Conservation (phyloP, 2,888 invertebrate genomes). For the Orthosia gracilis region DNA sequence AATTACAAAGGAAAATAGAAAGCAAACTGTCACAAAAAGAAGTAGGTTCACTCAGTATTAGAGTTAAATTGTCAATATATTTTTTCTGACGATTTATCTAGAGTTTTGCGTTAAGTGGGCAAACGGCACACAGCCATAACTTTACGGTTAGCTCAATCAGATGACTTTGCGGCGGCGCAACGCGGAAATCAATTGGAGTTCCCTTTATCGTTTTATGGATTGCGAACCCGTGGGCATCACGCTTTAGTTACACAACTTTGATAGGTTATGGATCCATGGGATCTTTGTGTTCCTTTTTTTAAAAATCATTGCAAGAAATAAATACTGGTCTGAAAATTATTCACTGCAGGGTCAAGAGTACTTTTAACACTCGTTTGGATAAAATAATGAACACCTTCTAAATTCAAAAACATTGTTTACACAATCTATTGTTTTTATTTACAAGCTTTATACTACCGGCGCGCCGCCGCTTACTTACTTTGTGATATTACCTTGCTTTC, state of each 20-base stretch:
- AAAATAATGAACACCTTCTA: not conserved
- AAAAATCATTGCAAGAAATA: not conserved
- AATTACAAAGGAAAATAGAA: conserved; percentile 34
- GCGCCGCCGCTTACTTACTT: too few species aligned
- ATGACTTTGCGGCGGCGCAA: conserved; percentile 78
- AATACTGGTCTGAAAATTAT: not conserved
- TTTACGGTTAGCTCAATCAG: conserved; percentile 82
- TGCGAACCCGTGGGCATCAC: conserved; percentile 80
- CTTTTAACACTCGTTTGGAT: too few species aligned
- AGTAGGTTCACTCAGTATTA: conserved; percentile 19
- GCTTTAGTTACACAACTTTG: conserved; percentile 61
- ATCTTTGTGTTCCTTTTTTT: not conserved
- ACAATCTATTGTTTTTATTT: conserved; percentile 1
- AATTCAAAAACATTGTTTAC: conserved; percentile 20
- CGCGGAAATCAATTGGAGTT: conserved; percentile 85
- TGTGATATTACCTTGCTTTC: too few species aligned
- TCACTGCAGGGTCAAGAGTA: not conserved
- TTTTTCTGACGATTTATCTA: conserved; percentile 41
- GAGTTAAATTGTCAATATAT: conserved; percentile 33
- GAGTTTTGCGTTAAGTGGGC: conserved; percentile 52
- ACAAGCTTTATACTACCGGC: too few species aligned
- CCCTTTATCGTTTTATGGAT: conserved; percentile 75
- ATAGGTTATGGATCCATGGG: conserved; percentile 23
- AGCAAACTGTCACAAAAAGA: conserved; percentile 20
- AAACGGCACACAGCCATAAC: conserved; percentile 70